Conservation (phyloP, 1,140 invertebrate species). For the Platyscapa corneri region DNA sequence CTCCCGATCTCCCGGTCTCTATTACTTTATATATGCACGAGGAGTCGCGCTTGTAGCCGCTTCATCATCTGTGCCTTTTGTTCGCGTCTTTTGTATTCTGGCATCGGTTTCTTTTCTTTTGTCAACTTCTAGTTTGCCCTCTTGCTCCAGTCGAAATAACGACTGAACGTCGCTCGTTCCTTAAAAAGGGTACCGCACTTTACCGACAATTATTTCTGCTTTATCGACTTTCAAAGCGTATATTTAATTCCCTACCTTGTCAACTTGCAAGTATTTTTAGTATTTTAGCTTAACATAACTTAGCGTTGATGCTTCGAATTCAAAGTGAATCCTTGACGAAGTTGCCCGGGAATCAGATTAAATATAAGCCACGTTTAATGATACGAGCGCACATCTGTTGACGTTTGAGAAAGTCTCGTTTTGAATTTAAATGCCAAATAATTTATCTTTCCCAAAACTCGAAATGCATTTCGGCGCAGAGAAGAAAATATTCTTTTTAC, state of each 20-base stretch:
- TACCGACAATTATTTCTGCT: neutral
- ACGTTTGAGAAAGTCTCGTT: neutral
- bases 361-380: no score
- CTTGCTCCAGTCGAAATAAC: neutral
- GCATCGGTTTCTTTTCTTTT: neutral
- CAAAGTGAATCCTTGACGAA: no score
- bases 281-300: no score
- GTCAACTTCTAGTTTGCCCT: neutral
- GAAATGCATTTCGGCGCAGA: neutral
- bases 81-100: neutral
- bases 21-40: neutral
- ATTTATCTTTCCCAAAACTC: neutral
- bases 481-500: neutral
- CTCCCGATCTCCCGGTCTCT: neutral
- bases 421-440: neutral
- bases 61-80: neutral
- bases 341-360: no score
- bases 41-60: neutral
- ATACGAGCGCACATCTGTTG: no score
- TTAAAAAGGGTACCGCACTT: neutral
- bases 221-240: neutral
- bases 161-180: neutral
- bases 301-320: no score
- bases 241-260: no score
- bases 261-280: no score